A percentile compares a stretch with the other conserved stretches of the same genome.
Evolutionary conservation across 1,140 invertebrate species (phyloP).

Genomic region (Tetramorium alpestre): DNA sequence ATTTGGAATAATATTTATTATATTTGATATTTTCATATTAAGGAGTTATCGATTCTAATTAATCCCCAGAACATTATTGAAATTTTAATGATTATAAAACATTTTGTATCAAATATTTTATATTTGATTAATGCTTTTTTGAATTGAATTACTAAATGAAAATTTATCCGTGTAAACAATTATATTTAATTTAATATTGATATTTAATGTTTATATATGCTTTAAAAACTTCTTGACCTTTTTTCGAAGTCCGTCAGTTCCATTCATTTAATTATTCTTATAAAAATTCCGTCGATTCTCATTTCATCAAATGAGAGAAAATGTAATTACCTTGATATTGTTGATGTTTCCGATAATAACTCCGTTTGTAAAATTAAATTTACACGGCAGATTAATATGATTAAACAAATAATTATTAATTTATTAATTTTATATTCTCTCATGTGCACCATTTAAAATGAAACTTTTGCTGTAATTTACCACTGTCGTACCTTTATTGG

Average conservation of each 20-base stretch:
- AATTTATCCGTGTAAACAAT: neutral
- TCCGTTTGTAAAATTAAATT: constrained; percentile 15
- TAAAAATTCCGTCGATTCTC: neutral
- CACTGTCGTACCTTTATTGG: constrained; percentile 1
- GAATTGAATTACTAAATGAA: neutral
- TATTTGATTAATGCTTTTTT: constrained; percentile 11
- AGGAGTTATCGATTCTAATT: neutral
- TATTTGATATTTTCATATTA: neutral
- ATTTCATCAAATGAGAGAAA: neutral
- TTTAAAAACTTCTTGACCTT: neutral
- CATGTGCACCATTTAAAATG: neutral
- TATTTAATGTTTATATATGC: neutral
- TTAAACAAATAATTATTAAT: constrained; percentile 33
- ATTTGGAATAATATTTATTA: too few species aligned
- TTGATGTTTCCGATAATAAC: neutral
- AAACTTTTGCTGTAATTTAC: neutral
- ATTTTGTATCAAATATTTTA: neutral
- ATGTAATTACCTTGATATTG: neutral
- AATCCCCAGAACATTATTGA: neutral
- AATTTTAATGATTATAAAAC: neutral
- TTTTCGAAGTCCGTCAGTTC: too few species aligned
- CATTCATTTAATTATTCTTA: neutral
- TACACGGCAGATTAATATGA: neutral
- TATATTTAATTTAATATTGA: neutral
- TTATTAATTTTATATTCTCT: constrained; percentile 32